These are phyloP conservation scores for Drosophila pseudotalamancana DNA, from an alignment of 2,888 invertebrate species.

Conservation along the genomic window DNA sequence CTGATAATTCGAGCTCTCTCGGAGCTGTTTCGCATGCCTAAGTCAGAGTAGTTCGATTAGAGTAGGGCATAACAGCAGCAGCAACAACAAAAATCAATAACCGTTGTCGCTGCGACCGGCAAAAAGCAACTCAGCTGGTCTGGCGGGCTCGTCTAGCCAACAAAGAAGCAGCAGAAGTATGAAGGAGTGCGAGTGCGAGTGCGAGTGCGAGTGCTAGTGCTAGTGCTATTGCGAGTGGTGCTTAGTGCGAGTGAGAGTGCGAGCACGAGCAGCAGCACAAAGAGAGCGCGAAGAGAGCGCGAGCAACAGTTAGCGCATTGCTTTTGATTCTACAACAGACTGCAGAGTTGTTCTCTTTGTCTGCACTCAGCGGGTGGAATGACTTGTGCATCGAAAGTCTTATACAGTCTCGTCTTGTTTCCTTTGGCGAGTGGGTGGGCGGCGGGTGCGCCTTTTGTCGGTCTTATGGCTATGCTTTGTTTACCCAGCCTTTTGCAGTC, in stretches of 20 bases:
- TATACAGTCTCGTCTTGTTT: not conserved
- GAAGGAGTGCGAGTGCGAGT: not conserved
- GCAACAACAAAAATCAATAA: conserved; percentile 18
- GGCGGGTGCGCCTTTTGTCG: not conserved
- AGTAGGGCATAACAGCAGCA: conserved; percentile 33
- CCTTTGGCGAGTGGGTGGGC: conserved; percentile 11
- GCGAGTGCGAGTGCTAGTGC: not conserved
- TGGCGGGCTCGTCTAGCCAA: conserved; percentile 53
- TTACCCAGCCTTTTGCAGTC: conserved; percentile 13
- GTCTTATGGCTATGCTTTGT: conserved; percentile 38
- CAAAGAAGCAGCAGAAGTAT: not conserved
- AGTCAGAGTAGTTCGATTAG: not conserved
- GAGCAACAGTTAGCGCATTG: conserved; percentile 3
- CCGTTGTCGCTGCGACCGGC: conserved; percentile 32
- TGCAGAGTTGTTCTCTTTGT: conserved; percentile 32
- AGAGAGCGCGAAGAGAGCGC: conserved; percentile 11
- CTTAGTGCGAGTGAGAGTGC: not conserved
- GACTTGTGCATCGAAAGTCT: conserved; percentile 32
- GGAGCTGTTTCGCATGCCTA: not conserved
- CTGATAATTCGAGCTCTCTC: too few relatives aligned
- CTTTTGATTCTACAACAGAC: not conserved
- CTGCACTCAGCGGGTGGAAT: conserved; percentile 42
- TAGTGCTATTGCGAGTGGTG: too few relatives aligned
- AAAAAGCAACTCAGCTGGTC: conserved; percentile 44
- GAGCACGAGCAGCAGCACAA: conserved; percentile 5